Conservation (phyloP, 2,797 vertebrate species). For the Ataeniobius toweri region DNA sequence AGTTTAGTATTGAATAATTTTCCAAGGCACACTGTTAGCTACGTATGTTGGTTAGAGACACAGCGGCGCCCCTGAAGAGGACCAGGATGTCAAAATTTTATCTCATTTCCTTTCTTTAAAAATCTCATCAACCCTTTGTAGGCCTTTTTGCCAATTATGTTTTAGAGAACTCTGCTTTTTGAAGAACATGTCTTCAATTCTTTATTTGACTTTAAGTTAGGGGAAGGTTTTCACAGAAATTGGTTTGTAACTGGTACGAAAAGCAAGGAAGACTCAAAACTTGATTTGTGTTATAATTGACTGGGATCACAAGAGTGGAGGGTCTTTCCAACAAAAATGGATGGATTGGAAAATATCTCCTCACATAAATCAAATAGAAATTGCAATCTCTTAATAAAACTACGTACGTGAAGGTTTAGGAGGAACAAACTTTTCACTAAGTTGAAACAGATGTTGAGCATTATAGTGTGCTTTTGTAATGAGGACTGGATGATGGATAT, state of each 20-base stretch:
- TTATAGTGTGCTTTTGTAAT: slow-evolving; percentile 40
- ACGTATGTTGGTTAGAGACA: slow-evolving; percentile 13
- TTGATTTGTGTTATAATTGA: too few relatives aligned
- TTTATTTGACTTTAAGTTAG: too few relatives aligned
- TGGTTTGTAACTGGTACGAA: too few relatives aligned
- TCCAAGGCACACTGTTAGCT: too few relatives aligned
- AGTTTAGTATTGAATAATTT: too few relatives aligned
- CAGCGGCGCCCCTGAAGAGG: slow-evolving; percentile 40
- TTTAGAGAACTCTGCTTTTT: slow-evolving; percentile 10
- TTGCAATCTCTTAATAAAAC: neutral
- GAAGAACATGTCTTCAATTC: too few relatives aligned
- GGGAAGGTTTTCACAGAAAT: too few relatives aligned
- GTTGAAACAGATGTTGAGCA: slow-evolving; percentile 83
- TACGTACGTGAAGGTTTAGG: neutral
- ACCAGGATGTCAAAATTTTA: slow-evolving; percentile 54
- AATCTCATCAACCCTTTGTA: slow-evolving; percentile 50
- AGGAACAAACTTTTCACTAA: slow-evolving; percentile 30
- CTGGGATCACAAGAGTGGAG: too few relatives aligned
- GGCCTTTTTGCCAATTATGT: slow-evolving; percentile 35
- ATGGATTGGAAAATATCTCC: neutral
- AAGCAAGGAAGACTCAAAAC: too few relatives aligned
- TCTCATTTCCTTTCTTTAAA: slow-evolving; percentile 52
- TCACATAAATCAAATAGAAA: neutral
- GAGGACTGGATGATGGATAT: neutral
- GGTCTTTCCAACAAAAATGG: too few relatives aligned